Evolutionary conservation across 2,888 invertebrate species (phyloP), one percentile per base, ranked within the genome.

Genomic region (Acanthosoma haemorrhoidale): DNA sequence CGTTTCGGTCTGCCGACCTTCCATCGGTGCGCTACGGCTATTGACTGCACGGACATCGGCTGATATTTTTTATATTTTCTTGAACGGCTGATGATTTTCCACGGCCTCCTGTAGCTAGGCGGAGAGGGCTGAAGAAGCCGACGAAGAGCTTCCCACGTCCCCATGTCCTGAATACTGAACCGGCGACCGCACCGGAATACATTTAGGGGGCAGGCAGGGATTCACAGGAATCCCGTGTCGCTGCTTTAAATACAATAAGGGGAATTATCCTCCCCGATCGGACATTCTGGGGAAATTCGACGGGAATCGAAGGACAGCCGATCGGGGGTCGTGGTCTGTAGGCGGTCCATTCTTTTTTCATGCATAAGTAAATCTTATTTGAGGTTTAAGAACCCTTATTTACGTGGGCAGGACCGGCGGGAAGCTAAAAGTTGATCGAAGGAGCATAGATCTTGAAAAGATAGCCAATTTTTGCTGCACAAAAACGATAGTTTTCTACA

Each of bases 51-150:
- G 1, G 51, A 51, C n/a, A n/a, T n/a, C n/a, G n/a, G 25, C 51
- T n/a, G 51, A 51, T 51, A 51, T 51, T 51, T 51, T 51, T 51
- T 51, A 51, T 51, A 51, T 51, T 51, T 51, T n/a, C n/a, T n/a
- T n/a, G n/a, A n/a, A n/a, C n/a, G 51, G 21, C n/a, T 6, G 51
- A 51, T 13, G 51, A 51, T 51, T 51, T 51, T 51, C 51, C 51
- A 51, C 51, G 51, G 25, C 51, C 51, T 8, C 2, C 51, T 16
- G 8, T 13, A 51, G 51, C 25, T n/a, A n/a, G n/a, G n/a, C n/a
- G n/a, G n/a, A n/a, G n/a, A n/a, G n/a, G 51, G 25, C 5, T 25
- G n/a, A 51, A 51, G 51, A 51, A 51, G 51, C 13, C 1, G 13
- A n/a, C 1, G 43, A 9, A 25, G 51, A 51, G 5, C 51, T 51